Base-by-base conservation (phyloP, 2,888 invertebrate species). In the Pandemis corylana region DNA sequence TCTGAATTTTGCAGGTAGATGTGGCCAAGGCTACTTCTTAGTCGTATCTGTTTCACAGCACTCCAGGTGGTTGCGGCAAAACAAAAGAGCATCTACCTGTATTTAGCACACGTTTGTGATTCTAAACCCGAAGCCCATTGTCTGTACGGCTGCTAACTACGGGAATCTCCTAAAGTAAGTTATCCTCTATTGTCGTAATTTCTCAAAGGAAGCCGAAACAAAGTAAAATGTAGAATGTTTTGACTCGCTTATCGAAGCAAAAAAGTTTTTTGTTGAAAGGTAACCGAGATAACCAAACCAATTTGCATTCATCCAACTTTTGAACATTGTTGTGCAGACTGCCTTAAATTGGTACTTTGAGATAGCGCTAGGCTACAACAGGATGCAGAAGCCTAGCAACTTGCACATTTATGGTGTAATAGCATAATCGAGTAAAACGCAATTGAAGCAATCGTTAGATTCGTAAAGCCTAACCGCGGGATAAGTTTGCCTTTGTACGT, bases 131-230 rank as follows among this genome's bases (percentile, higher is more conserved):
- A 72, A 76, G 56, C 59, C 80, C 77, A 82, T 89, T 89, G 89
- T 89, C 79, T 85, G 76, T 79, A 77, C 80, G 62, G 76, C 78
- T 82, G 85, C 81, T 79, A 86, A 86, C 81, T 86, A 75, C 83
- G 80, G 85, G 86, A 89, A 86, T 85, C 82, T 83, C 83, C 81
- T 83, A 82, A 81, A 82, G 80, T 80, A 72, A 68, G 82, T 84
- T 83, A 85, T 83, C 75, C 49, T 36, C 28, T 78, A 83, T 90
- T 90, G 88, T 89, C 78, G 74, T 80, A 77, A 78, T 79, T 76
- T 69, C 72, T 84, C 85, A 89, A 90, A 90, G 83, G 77, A 65
- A 7, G 78, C 90, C 90, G 90, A 81, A 85, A 80, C 79, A 83
- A 84, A 80, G 65, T 49, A 49, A 74, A 73, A 76, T 75, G 79